Percentiles rank a stretch among this genome's conserved stretches.
phyloP scores from a whole-genome alignment of 2,888 invertebrate species.

The Rhimphoctona megacephalus region DNA sequence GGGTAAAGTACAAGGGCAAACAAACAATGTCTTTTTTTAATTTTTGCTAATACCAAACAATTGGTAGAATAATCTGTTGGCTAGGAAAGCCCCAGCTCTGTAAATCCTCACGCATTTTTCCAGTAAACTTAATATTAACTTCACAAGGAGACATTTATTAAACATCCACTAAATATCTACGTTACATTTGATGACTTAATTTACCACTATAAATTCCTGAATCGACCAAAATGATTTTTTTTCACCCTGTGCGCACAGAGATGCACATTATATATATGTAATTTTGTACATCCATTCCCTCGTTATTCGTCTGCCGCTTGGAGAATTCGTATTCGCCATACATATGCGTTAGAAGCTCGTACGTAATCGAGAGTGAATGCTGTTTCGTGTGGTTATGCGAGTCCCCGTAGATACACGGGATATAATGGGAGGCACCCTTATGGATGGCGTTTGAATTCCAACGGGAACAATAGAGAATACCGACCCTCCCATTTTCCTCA shows the following conservation, averaged over 20 bases:
- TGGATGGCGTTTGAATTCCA: conserved; percentile 82
- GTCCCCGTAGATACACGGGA: conserved; percentile 76
- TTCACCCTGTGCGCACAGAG: neutral
- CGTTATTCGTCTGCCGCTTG: conserved; percentile 64
- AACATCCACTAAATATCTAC: neutral
- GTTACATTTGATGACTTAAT: neutral
- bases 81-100: too few relatives aligned
- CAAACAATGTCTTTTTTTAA: neutral
- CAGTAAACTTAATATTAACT: neutral
- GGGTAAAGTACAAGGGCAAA: neutral
- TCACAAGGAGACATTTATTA: neutral
- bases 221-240: conserved; percentile 7
- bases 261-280: neutral
- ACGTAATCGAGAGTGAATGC: conserved; percentile 64
- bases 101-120: neutral
- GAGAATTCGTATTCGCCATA: conserved; percentile 20
- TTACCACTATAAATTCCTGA: neutral
- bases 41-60: neutral
- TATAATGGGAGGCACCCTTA: conserved; percentile 83
- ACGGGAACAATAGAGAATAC: conserved; percentile 81
- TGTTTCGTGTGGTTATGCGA: conserved; percentile 58
- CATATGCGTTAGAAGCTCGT: conserved; percentile 44
- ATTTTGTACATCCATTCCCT: conserved; percentile 26
- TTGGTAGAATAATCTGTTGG: neutral
- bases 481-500: conserved; percentile 69